Conservation (phyloP, 2,113 vertebrate genomes). For the Galeopterus variegatus region DNA sequence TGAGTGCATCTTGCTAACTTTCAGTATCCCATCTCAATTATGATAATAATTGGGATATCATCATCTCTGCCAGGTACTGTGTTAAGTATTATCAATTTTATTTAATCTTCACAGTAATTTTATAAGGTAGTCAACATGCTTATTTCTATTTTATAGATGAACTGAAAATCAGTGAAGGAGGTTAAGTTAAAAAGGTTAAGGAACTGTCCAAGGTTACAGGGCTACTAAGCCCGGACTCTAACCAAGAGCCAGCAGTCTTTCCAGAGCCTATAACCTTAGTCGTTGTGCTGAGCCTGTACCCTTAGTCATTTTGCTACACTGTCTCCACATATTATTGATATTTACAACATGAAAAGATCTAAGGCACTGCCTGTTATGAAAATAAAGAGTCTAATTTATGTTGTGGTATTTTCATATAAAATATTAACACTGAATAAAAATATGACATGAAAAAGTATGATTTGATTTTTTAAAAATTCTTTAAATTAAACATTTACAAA, state of each 20-base stretch:
- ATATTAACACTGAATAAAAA: neutral
- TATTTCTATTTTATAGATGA: constrained; percentile 16
- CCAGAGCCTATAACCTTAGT: neutral
- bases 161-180: constrained; percentile 30
- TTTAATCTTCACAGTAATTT: constrained; percentile 30
- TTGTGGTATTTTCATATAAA: constrained; percentile 4
- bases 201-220: neutral
- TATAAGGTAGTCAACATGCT: neutral
- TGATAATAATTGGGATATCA: neutral
- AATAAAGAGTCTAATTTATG: neutral
- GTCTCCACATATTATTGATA: neutral
- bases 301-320: neutral
- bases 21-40: neutral
- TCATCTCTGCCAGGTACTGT: neutral
- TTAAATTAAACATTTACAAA: constrained; percentile 29
- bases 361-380: neutral
- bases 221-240: neutral
- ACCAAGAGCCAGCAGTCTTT: neutral
- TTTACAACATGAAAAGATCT: neutral
- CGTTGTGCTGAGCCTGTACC: neutral
- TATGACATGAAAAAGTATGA: neutral
- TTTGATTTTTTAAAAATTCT: neutral
- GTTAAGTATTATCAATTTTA: neutral
- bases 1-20: neutral
- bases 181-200: neutral